Conservation (phyloP, 92 coral and sea anemone species). For the Actinernus sp. region DNA sequence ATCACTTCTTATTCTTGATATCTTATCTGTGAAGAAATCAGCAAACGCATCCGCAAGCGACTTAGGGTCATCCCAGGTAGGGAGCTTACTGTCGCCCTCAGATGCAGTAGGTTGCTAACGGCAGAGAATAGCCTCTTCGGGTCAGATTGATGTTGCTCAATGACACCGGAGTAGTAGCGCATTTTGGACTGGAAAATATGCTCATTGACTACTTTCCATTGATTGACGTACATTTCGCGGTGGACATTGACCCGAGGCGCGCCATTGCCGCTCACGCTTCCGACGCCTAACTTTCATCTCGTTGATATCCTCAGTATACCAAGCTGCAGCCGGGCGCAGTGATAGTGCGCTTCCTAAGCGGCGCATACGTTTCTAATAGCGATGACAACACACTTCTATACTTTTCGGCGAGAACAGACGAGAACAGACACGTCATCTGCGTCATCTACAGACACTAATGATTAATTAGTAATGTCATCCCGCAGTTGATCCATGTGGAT, state of each 20-base stretch:
- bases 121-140: conserved; percentile 17
- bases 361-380: conserved; percentile 55
- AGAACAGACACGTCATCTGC: conserved; percentile 9
- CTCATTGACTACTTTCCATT: conserved; percentile 25
- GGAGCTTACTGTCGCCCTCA: too few relatives aligned
- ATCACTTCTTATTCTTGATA: neutral
- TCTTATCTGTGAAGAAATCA: conserved; percentile 28
- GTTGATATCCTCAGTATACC: conserved; percentile 26
- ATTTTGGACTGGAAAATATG: conserved; percentile 16
- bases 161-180: too few relatives aligned
- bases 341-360: conserved; percentile 21
- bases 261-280: conserved; percentile 24
- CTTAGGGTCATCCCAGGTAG: too few relatives aligned
- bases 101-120: conserved; percentile 27
- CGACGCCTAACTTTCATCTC: conserved; percentile 8
- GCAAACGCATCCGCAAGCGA: conserved; percentile 26
- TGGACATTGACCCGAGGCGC: conserved; percentile 15
- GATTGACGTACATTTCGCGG: conserved; percentile 16
- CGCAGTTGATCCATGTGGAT: conserved; percentile 21
- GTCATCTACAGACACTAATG: conserved; percentile 10
- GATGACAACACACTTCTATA: conserved; percentile 8
- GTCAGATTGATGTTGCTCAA: conserved; percentile 22
- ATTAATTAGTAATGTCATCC: conserved; percentile 24
- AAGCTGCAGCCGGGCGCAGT: conserved; percentile 35
- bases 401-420: too few relatives aligned